Evolutionary conservation across 2,888 invertebrate genomes (phyloP).

Genomic region (Dasypolia templi): DNA sequence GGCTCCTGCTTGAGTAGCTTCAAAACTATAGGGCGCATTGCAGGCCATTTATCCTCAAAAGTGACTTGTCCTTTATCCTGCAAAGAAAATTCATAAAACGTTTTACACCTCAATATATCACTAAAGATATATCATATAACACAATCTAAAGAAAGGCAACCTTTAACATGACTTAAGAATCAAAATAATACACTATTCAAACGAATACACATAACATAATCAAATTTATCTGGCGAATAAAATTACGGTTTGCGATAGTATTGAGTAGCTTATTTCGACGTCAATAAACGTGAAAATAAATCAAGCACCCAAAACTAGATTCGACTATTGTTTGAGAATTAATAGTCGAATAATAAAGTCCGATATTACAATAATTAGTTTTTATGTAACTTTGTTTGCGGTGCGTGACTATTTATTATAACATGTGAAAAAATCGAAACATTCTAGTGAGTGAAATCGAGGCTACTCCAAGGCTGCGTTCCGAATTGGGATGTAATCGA

Average conservation of each 20-base stretch:
- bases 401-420: neutral
- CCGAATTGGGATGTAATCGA: too few species aligned
- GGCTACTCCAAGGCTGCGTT: neutral
- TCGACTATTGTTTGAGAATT: conserved; percentile 29
- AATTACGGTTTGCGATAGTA: conserved; percentile 39
- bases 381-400: neutral
- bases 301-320: conserved; percentile 17
- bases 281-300: conserved; percentile 56
- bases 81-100: conserved; percentile 68
- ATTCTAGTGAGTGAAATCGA: neutral
- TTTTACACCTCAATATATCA: conserved; percentile 16
- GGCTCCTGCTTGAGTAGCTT: conserved; percentile 98
- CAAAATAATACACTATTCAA: conserved; percentile 61
- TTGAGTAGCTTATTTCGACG: conserved; percentile 49
- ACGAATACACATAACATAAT: conserved; percentile 69
- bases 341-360: conserved; percentile 30
- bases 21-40: conserved; percentile 97
- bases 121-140: neutral
- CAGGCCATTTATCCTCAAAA: conserved; percentile 99
- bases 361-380: neutral
- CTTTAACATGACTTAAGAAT: conserved; percentile 76
- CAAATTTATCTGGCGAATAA: conserved; percentile 51
- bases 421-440: neutral
- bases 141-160: conserved; percentile 60
- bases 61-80: conserved; percentile 95